Percentiles rank a stretch among this genome's conserved stretches.
These are phyloP conservation scores for Cyrtonyx montezumae DNA, from an alignment of 2,113 vertebrate species.

Conservation along the genomic window DNA sequence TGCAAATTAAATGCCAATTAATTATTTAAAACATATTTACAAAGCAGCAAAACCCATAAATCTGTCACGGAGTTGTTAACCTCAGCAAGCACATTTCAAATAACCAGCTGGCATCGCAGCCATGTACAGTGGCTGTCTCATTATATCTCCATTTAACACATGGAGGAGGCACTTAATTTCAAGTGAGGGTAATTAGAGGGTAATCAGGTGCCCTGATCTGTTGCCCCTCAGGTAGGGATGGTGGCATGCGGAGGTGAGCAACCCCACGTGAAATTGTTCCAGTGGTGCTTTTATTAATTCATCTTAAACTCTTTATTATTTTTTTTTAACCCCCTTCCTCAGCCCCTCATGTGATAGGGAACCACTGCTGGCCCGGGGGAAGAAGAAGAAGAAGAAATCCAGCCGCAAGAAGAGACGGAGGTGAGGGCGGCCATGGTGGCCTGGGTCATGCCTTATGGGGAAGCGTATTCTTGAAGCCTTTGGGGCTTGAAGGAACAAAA, in stretches of 20 bases:
- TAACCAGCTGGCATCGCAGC: conserved; percentile 46
- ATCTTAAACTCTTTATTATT: background rate
- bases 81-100: conserved; percentile 71
- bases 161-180: conserved; percentile 47
- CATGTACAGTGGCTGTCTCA: conserved; percentile 45
- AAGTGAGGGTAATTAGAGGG: conserved; percentile 26
- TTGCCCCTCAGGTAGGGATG: fast-evolving
- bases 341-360: conserved; percentile 77
- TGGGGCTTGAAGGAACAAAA: fast-evolving
- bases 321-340: background rate
- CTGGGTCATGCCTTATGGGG: background rate
- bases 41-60: conserved; percentile 75
- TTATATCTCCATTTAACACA: conserved; percentile 62
- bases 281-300: background rate
- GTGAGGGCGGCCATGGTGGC: background rate
- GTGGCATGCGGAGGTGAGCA: fast-evolving
- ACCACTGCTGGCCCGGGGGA: conserved; percentile 78
- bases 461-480: fast-evolving
- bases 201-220: conserved; percentile 19
- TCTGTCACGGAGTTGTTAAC: conserved; percentile 74
- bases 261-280: fast-evolving
- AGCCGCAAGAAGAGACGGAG: conserved; percentile 89
- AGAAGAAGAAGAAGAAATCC: conserved; percentile 95
- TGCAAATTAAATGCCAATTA: conserved; percentile 62
- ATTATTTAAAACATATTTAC: conserved; percentile 81